phyloP scores from a whole-genome alignment of 2,888 invertebrate genomes.

The Pilophorus perplexus region DNA sequence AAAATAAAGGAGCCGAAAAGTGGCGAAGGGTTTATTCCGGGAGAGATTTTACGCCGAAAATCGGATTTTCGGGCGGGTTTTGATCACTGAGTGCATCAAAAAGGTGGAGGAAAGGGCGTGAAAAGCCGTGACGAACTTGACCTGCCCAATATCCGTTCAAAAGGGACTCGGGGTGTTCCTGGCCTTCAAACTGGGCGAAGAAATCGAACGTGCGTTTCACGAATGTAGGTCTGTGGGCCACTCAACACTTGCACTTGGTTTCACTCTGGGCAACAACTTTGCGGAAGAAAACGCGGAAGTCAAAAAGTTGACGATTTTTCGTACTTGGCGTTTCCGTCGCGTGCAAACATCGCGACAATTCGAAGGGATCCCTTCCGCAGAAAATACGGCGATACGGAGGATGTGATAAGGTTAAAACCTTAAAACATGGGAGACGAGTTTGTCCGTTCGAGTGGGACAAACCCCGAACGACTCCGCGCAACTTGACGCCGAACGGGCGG shows the following conservation, averaged over 20 bases:
- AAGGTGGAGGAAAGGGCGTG: background rate
- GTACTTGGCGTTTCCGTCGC: too few species aligned
- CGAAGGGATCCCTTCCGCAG: too few species aligned
- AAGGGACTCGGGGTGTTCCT: slow-evolving; percentile 17
- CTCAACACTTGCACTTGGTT: slow-evolving; percentile 53
- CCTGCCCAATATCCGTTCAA: slow-evolving; percentile 17
- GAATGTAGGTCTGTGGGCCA: slow-evolving; percentile 87
- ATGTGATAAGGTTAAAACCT: slow-evolving; percentile 34
- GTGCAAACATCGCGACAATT: too few species aligned
- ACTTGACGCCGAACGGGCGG: background rate
- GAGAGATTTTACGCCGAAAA: too few species aligned
- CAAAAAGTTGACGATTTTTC: too few species aligned
- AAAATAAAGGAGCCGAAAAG: too few species aligned
- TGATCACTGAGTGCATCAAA: background rate
- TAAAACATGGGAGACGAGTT: slow-evolving; percentile 15
- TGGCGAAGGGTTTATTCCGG: too few species aligned
- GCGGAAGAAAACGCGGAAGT: too few species aligned
- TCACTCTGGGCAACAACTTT: too few species aligned
- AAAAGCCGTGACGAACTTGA: slow-evolving; percentile 12
- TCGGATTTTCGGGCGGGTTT: too few species aligned
- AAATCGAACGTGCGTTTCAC: slow-evolving; percentile 59
- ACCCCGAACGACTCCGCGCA: background rate
- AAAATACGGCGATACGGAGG: slow-evolving; percentile 6
- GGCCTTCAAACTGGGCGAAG: slow-evolving; percentile 26
- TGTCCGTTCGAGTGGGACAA: slow-evolving; percentile 12